Conservation (phyloP, 2,113 vertebrate genomes). For the Sapayoa aenigma region DNA sequence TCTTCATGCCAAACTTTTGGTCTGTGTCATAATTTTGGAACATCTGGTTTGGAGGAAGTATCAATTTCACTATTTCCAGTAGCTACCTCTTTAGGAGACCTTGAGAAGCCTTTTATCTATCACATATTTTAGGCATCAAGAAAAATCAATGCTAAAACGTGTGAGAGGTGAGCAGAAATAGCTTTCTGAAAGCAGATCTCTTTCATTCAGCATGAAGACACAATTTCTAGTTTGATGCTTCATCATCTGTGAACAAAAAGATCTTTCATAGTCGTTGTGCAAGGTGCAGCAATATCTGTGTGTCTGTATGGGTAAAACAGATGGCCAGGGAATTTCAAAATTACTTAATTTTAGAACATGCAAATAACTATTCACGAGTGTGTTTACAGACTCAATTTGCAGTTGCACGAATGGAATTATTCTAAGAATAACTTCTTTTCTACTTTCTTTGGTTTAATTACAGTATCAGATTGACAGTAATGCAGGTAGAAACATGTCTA, state of each 20-base stretch:
- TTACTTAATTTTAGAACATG: neutral
- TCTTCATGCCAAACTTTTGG: neutral
- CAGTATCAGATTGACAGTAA: neutral
- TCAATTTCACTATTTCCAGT: neutral
- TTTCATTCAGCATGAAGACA: neutral
- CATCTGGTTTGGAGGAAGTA: neutral
- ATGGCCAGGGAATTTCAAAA: neutral
- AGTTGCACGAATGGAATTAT: neutral
- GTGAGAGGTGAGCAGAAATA: neutral
- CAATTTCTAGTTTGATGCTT: neutral
- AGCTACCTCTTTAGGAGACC: neutral
- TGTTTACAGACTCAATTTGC: neutral
- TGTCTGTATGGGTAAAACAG: neutral
- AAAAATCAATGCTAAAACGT: neutral
- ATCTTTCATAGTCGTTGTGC: neutral
- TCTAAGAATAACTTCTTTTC: neutral
- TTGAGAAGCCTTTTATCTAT: neutral
- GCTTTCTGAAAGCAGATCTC: neutral
- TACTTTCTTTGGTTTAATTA: neutral
- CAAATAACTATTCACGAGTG: neutral
- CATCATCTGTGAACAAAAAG: neutral
- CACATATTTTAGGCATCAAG: neutral
- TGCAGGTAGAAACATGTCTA: neutral
- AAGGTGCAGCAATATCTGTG: neutral
- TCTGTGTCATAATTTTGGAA: neutral